Evolutionary conservation across 2,113 vertebrate species (phyloP).

Genomic region (Hyaena hyaena): DNA sequence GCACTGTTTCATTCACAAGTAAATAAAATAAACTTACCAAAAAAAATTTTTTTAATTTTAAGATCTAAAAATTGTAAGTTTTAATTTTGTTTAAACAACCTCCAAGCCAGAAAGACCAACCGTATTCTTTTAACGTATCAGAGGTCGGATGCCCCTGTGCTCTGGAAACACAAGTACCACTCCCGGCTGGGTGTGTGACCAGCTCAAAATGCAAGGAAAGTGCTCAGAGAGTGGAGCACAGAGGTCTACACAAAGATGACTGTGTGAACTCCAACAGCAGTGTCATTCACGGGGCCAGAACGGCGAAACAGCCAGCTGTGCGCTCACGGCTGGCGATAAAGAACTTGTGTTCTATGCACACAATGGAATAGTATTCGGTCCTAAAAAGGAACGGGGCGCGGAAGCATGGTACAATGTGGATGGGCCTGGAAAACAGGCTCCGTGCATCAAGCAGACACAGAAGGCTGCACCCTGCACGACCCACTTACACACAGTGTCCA

Average conservation of each 20-base stretch:
- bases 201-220: not conserved
- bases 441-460: not conserved
- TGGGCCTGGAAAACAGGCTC: not conserved
- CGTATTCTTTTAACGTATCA: not conserved
- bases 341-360: not conserved
- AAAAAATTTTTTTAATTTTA: too few species aligned
- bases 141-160: not conserved
- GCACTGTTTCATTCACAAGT: too few species aligned
- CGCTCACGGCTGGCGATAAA: not conserved
- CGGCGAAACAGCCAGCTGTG: not conserved
- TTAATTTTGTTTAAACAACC: not conserved
- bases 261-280: not conserved
- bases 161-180: not conserved
- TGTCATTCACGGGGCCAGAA: too few species aligned
- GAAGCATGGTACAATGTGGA: not conserved
- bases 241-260: too few species aligned
- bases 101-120: not conserved
- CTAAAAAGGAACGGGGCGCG: not conserved
- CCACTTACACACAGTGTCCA: not conserved
- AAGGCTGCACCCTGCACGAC: not conserved
- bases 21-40: too few species aligned
- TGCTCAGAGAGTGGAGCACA: not conserved
- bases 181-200: not conserved
- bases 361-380: not conserved
- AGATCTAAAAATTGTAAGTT: not conserved